Evolutionary conservation across 2,113 vertebrate genomes (phyloP), one percentile per base, ranked within the genome.

Genomic region (Saccopteryx leptura): DNA sequence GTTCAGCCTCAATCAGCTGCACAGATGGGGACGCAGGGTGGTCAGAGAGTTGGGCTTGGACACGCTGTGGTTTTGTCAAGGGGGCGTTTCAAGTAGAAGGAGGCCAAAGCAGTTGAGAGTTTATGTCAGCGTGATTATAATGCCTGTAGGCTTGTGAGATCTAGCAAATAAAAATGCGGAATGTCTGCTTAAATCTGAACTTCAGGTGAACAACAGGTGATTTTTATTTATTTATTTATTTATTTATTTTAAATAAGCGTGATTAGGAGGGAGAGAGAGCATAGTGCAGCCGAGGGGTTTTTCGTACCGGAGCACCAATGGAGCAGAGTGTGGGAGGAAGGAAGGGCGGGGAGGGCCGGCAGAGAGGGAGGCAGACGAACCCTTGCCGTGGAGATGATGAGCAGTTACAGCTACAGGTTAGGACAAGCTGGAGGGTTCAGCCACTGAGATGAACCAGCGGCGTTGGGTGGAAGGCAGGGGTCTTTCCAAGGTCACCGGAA

Each of bases 311-410:
- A 15, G 15, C 26, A 33, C 28, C 31, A 2, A 0, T 6, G 60
- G 48, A 21, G 18, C 26, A 15, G 65, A 74, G 26, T 2, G 4
- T 4, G 0, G 0, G 5, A 39, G 61, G 21, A 7, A 5, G 5
- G 8, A 14, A 1, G 7, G 1, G 4, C 92, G 71, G 33, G 39
- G 26, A 54, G 9, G 24, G 28, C 33, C 33, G 7, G 60, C 31
- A 33, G 87, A n/a, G 60, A 61, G 46, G 56, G 61, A n/a, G 28
- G 11, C 17, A 17, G 63, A 63, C 0, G 0, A 54, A 17, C 8
- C 3, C 24, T 76, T 79, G 54, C 39, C 33, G 14, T 13, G 4
- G 68, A 81, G 18, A 18, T 39, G 10, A 4, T 63, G n/a, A 80
- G 72, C 71, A 56, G 52, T 19, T 61, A 23, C 3, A 65, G 63